A percentile compares a stretch with the other conserved stretches of the same genome.
Conservation (phyloP, 2,888 invertebrate species). For the Leptopilina syphax region DNA sequence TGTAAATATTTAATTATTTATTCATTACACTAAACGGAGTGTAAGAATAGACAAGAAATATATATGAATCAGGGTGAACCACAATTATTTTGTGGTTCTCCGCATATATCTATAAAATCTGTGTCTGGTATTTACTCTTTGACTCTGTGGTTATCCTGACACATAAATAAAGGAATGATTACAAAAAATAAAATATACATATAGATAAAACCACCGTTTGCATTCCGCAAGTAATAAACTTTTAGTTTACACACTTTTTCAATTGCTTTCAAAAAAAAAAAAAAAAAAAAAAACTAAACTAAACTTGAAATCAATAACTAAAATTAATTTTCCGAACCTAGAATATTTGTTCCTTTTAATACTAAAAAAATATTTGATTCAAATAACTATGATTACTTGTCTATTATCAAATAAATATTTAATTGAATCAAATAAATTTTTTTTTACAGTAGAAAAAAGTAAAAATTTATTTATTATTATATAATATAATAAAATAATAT, state of each 20-base stretch:
- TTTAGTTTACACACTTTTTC: neutral
- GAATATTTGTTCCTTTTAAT: no score
- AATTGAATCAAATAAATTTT: no score
- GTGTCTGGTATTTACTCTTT: neutral
- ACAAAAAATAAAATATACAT: neutral
- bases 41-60: slow-evolving; percentile 10
- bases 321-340: no score
- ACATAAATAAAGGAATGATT: slow-evolving; percentile 5
- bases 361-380: no score
- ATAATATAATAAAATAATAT: no score
- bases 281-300: neutral
- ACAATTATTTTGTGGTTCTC: slow-evolving; percentile 4
- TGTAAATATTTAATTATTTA: neutral
- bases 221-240: neutral
- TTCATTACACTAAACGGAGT: neutral
- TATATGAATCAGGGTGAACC: neutral
- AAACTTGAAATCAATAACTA: neutral
- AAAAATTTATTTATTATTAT: no score
- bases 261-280: no score
- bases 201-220: neutral
- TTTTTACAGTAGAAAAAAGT: no score
- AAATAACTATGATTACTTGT: no score
- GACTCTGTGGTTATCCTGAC: slow-evolving; percentile 1
- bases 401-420: no score
- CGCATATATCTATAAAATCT: neutral